A percentile compares a stretch with the other conserved stretches of the same genome.
phyloP scores from a whole-genome alignment of 1,140 invertebrate genomes.

The Atta colombica region DNA sequence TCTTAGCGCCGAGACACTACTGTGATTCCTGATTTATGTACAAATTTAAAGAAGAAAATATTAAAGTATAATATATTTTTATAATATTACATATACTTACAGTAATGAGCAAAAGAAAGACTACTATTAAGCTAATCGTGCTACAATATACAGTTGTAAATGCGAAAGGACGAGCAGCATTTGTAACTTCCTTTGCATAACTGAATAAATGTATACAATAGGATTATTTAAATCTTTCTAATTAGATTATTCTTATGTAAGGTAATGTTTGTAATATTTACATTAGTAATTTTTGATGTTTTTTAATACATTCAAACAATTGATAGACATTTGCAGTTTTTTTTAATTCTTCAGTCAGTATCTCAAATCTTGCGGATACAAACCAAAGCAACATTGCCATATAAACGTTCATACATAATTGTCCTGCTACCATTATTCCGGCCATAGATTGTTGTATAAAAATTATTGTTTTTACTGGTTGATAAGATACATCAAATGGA shows the following conservation, averaged over 20 bases:
- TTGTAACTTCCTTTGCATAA: constrained; percentile 17
- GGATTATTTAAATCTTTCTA: not conserved
- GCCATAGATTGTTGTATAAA: constrained; percentile 20
- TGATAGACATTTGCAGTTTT: not conserved
- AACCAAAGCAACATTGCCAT: constrained; percentile 45
- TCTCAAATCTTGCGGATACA: constrained; percentile 49
- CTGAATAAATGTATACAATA: constrained; percentile 25
- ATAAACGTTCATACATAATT: constrained; percentile 3
- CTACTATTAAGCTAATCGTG: not conserved
- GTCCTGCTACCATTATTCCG: not conserved
- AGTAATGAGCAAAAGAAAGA: not conserved
- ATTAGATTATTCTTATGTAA: not conserved
- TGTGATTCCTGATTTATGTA: too few relatives aligned
- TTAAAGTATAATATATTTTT: too few relatives aligned
- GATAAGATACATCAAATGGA: constrained; percentile 36
- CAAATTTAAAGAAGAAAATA: too few relatives aligned
- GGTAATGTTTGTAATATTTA: not conserved
- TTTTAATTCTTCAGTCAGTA: constrained; percentile 28
- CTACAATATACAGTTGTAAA: constrained; percentile 1
- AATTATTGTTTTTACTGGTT: constrained; percentile 11
- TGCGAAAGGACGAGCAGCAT: constrained; percentile 14
- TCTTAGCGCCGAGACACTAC: too few relatives aligned
- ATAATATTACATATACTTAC: constrained; percentile 21
- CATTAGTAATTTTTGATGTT: constrained; percentile 51
- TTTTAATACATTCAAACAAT: constrained; percentile 37